Conservation (phyloP, 2,113 vertebrate species). For the Thalassarche chlororhynchos region DNA sequence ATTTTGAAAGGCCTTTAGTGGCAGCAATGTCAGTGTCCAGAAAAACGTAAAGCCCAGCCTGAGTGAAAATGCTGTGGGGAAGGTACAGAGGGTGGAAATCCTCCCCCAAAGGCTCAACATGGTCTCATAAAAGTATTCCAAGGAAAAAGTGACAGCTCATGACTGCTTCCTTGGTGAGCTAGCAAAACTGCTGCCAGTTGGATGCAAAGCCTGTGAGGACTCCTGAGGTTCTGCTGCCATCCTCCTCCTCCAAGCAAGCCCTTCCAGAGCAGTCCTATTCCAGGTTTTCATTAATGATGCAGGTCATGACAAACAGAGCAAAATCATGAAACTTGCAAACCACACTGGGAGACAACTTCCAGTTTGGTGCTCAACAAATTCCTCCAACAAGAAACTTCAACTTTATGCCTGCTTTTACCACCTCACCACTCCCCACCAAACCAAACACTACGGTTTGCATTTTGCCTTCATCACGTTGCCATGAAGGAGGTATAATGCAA, state of each 20-base stretch:
- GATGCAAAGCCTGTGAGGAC: neutral
- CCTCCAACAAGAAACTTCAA: neutral
- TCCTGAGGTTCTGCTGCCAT: neutral
- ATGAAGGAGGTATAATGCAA: neutral
- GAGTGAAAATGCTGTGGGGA: neutral
- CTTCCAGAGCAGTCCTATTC: neutral
- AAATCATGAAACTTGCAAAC: neutral
- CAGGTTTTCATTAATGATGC: neutral
- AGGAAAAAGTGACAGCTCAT: neutral
- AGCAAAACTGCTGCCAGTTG: neutral
- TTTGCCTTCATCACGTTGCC: accelerated
- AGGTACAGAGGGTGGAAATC: neutral
- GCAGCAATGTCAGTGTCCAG: neutral
- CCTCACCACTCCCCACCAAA: neutral
- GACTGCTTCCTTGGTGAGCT: neutral
- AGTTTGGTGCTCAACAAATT: neutral
- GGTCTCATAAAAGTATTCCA: neutral
- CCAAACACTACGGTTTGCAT: neutral
- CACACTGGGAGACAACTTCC: neutral
- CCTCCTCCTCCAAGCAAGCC: neutral
- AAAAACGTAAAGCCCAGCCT: neutral
- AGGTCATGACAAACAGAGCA: neutral
- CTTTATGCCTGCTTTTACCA: neutral
- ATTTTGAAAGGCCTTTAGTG: neutral
- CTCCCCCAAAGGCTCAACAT: neutral